phyloP scores from a whole-genome alignment of 2,888 invertebrate genomes.

The Synanthedon tipuliformis region DNA sequence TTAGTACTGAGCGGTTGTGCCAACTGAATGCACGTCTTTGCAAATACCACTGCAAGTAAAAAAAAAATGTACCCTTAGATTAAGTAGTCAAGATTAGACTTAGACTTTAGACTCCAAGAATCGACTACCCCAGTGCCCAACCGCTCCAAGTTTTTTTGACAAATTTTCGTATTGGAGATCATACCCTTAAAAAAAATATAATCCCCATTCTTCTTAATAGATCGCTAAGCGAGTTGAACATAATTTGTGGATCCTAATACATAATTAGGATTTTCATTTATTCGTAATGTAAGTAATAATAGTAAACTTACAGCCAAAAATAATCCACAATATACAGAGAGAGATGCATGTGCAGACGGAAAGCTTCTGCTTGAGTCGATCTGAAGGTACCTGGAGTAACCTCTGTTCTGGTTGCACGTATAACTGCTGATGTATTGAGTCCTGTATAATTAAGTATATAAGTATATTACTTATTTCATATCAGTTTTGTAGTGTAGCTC shows the following conservation, averaged over 20 bases:
- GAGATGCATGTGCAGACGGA: conserved; percentile 82
- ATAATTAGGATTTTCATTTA: no score
- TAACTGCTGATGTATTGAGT: conserved; percentile 72
- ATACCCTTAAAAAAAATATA: no score
- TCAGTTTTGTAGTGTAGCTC: no score
- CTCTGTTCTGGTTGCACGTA: conserved; percentile 72
- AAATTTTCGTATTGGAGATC: no score
- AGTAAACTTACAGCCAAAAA: conserved; percentile 71
- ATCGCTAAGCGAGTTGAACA: no score
- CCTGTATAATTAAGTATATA: conserved; percentile 18
- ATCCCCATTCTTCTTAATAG: no score
- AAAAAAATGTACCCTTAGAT: no score
- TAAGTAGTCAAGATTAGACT: not conserved
- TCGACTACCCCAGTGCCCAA: no score
- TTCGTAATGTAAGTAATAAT: not conserved
- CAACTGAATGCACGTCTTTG: conserved; percentile 67
- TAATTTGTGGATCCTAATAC: no score
- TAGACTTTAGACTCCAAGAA: no score
- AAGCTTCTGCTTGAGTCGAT: conserved; percentile 76
- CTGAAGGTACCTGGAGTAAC: conserved; percentile 65
- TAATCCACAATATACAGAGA: conserved; percentile 75
- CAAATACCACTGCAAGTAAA: conserved; percentile 73
- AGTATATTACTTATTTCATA: conserved; percentile 2
- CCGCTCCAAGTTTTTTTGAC: no score
- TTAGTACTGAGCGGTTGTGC: conserved; percentile 56